A percentile compares a stretch with the other conserved stretches of the same genome.
phyloP scores from a whole-genome alignment of 2,113 vertebrate genomes.

The Oreotrochilus melanogaster region DNA sequence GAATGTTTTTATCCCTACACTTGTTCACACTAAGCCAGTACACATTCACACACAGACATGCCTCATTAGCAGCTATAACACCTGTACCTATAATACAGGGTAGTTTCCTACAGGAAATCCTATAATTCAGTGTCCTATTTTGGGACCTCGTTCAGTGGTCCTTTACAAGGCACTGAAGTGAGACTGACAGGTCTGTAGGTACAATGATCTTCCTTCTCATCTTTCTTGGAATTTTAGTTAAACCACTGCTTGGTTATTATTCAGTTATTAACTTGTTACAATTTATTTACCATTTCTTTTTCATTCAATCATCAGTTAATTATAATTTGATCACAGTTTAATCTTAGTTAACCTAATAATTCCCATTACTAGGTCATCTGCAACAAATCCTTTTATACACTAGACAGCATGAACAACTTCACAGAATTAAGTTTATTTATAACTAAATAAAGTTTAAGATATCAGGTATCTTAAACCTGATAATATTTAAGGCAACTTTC shows the following conservation, averaged over 20 bases:
- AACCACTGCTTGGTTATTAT: neutral
- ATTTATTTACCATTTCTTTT: neutral
- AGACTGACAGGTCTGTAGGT: neutral
- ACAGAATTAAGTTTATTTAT: neutral
- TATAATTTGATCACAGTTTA: neutral
- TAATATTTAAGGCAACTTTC: neutral
- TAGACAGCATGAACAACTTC: neutral
- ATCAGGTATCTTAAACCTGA: neutral
- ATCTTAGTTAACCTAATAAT: neutral
- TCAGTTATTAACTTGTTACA: neutral
- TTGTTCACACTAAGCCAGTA: neutral
- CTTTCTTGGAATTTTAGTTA: neutral
- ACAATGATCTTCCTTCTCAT: neutral
- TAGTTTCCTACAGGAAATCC: neutral
- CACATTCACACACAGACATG: neutral
- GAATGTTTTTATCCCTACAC: neutral
- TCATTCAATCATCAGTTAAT: neutral
- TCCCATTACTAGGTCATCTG: neutral
- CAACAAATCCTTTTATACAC: neutral
- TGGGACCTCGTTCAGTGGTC: neutral
- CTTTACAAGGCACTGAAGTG: neutral
- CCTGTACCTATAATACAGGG: neutral
- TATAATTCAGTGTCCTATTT: neutral
- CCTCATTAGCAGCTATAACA: neutral
- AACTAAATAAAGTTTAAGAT: neutral